Evolutionary conservation across 2,888 invertebrate genomes (phyloP), one percentile per base, ranked within the genome.

Genomic region (Nomada hirtipes): DNA sequence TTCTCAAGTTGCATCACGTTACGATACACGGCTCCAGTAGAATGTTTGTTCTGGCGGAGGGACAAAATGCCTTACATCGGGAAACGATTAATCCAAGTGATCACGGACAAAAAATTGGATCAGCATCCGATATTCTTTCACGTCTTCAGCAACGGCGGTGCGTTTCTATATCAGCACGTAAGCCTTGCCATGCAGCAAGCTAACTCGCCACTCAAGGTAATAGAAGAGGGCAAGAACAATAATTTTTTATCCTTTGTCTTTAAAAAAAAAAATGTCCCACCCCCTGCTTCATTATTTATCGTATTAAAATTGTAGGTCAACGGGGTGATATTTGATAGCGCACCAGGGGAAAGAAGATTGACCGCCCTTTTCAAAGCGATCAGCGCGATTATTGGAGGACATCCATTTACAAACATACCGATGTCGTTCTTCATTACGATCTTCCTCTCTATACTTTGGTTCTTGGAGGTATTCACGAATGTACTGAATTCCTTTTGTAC

Each of bases 61-160:
- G 94, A 95, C 69, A 95, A 95, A 86, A 95, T 96, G 95, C 94
- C 95, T 65, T 93, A 94, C 7, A 95, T 96, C 76, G 96, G 96
- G 3, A 95, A 95, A 85, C 95, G 96, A 89, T 94, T 97, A 60
- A 94, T 96, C 4, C 96, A 96, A 90, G 93, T 96, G 29, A 94
- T 97, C 71, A 93, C 94, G 61, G 97, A 97, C 81, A 95, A 96
- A 94, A 96, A 95, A 89, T 95, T 97, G 79, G 95, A 96, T 90
- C 95, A 95, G 52, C 96, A 97, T 93, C 97, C 97, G 9, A 95
- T 97, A 72, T 95, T 97, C 82, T 96, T 97, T 91, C 97, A 97
- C 90, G 95, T 96, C 76, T 97, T 97, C 92, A 97, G 97, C 82
- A 97, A 97, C 91, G 96, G 97, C n/a, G 97, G 97, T 23, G 96